Evolutionary conservation across 2,113 vertebrate genomes (phyloP).

Genomic region (Vidua chalybeata): DNA sequence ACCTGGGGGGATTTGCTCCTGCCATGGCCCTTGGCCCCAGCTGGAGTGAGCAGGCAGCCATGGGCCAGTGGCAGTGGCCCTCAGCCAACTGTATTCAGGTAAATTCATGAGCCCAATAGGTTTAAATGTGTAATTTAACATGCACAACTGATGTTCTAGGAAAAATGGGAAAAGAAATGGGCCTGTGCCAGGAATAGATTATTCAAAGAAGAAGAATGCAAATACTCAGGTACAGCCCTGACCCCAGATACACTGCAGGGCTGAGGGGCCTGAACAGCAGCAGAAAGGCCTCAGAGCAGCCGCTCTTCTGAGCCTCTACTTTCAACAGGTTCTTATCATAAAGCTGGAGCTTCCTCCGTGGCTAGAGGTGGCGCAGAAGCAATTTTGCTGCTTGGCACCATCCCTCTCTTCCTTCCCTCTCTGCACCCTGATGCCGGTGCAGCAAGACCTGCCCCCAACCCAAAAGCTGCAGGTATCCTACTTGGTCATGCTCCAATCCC

Average conservation of each 20-base stretch:
- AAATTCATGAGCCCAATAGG: neutral
- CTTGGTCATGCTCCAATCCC: neutral
- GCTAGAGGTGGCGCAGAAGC: rapidly evolving
- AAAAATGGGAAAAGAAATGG: neutral
- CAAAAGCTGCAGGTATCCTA: neutral
- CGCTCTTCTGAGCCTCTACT: rapidly evolving
- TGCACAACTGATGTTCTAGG: neutral
- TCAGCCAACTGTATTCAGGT: rapidly evolving
- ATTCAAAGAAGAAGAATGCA: neutral
- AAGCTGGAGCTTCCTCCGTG: neutral
- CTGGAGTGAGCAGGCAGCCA: rapidly evolving
- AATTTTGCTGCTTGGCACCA: neutral
- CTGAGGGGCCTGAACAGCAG: neutral
- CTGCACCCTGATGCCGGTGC: rapidly evolving
- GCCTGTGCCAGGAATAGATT: neutral
- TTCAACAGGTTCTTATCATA: neutral
- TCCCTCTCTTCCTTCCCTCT: neutral
- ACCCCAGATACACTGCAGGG: rapidly evolving
- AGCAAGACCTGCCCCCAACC: neutral
- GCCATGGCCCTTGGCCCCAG: neutral
- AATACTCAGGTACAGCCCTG: rapidly evolving
- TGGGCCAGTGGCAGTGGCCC: rapidly evolving
- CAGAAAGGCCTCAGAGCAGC: neutral
- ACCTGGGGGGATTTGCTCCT: neutral
- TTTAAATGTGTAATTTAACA: neutral